Evolutionary conservation across 2,797 vertebrate species (phyloP), one percentile per base, ranked within the genome.

Genomic region (Acrossocheilus fasciatus): DNA sequence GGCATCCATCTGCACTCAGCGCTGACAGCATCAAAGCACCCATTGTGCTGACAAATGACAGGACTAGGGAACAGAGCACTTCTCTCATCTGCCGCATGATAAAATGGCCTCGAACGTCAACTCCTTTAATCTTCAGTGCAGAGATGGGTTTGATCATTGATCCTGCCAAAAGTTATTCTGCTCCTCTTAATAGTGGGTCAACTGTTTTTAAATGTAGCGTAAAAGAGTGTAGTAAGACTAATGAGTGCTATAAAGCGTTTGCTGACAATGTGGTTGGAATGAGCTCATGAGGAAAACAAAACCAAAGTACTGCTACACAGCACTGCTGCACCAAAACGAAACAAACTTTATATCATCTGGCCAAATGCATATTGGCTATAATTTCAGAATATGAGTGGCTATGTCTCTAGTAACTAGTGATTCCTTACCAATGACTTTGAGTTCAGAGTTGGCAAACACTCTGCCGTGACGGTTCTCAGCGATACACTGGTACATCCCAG

Each of bases 401-500:
- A 18, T 12, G 23, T 45, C 20, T 20, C 66, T 47, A 45, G 5
- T 74, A 43, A 12, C 14, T 36, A 64, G 45, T 68, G 47, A 72
- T 50, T 34, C 81, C 93, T 92, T 93, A 99, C 98, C 98, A 6
- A 97, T 94, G 82, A 99, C 97, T 54, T 94, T 93, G 8, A 99
- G 97, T 89, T 99, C 97, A 0, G 97, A 96, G 0, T 96, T 99
- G 95, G 97, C 92, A 83, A 97, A 96, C 83, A 98, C 94, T 81
- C 94, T 89, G 0, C 98, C 98, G 0, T 99, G 96, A 54, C 96
- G 96, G 93, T 99, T 99, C 92, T 98, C 98, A 0, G 98, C 97
- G 75, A 98, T 94, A 7, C 98, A 99, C 92, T 99, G 98, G 90
- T 99, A 99, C 97, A 99, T 98, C 79, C 97, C 98, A 0, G 97